Conservation (phyloP, 2,888 invertebrate species). For the Sepiola atlantica region DNA sequence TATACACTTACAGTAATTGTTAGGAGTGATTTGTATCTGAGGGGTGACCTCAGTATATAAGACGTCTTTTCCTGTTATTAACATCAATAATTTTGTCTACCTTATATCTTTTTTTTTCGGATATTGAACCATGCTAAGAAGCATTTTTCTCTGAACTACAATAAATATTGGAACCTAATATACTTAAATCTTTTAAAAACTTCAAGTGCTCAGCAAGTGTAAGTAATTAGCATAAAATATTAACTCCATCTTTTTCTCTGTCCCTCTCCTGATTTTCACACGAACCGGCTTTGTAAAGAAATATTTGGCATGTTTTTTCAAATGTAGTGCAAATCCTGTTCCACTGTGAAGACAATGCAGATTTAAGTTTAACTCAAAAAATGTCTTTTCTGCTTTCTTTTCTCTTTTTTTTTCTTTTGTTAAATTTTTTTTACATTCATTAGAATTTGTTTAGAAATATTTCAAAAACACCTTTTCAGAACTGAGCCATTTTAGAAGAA, state of each 20-base stretch:
- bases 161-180: background rate
- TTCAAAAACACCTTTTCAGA: background rate
- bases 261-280: background rate
- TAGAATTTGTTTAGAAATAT: background rate
- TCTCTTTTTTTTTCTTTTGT: too few relatives aligned
- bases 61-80: background rate
- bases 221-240: background rate
- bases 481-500: background rate
- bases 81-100: background rate
- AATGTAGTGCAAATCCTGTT: background rate
- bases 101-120: background rate
- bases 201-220: constrained; percentile 4
- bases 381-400: background rate
- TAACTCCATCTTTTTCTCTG: background rate
- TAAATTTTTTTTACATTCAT: too few relatives aligned
- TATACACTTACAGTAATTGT: too few relatives aligned
- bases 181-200: background rate
- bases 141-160: background rate
- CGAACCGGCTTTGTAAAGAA: background rate
- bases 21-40: too few relatives aligned
- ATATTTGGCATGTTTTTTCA: background rate
- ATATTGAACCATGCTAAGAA: background rate
- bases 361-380: background rate
- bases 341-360: background rate
- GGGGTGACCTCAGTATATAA: background rate